These are phyloP conservation scores for Papilio polyxenes DNA, from an alignment of 1,140 invertebrate species.

Conservation along the genomic window DNA sequence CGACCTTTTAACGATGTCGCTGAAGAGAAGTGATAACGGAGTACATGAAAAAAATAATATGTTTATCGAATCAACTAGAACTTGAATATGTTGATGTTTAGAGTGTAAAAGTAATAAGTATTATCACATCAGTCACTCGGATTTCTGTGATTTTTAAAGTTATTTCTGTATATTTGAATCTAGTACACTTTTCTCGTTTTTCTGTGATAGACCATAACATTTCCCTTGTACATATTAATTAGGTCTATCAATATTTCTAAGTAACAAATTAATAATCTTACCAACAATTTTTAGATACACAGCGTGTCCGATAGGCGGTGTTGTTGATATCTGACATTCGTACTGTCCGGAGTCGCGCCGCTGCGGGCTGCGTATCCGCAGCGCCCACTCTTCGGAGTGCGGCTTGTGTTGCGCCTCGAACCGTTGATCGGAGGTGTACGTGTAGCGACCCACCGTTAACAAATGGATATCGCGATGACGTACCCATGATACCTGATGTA, in stretches of 20 bases:
- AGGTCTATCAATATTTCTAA: too few species aligned
- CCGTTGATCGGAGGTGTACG: constrained; percentile 92
- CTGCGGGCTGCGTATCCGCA: constrained; percentile 85
- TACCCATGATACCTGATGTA: constrained; percentile 91
- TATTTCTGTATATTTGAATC: too few species aligned
- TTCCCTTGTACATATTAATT: too few species aligned
- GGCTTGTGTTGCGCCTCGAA: constrained; percentile 89
- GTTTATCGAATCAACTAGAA: not conserved
- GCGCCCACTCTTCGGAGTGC: constrained; percentile 88
- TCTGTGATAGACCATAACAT: too few species aligned
- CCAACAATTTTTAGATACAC: constrained; percentile 87
- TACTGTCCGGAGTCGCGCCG: constrained; percentile 87
- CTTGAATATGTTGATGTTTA: not conserved
- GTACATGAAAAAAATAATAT: not conserved
- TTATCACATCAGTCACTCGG: too few species aligned
- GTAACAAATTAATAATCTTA: constrained; percentile 68
- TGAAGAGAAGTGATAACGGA: not conserved
- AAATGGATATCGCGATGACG: constrained; percentile 92
- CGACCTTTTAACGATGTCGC: constrained; percentile 14
- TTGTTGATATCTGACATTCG: constrained; percentile 91
- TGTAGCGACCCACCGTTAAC: constrained; percentile 91
- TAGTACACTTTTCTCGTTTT: too few species aligned
- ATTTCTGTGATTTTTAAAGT: too few species aligned
- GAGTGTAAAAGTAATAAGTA: not conserved
- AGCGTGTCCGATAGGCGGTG: constrained; percentile 86